Conservation (phyloP, 1,140 invertebrate species). For the Spodoptera frugiperda region DNA sequence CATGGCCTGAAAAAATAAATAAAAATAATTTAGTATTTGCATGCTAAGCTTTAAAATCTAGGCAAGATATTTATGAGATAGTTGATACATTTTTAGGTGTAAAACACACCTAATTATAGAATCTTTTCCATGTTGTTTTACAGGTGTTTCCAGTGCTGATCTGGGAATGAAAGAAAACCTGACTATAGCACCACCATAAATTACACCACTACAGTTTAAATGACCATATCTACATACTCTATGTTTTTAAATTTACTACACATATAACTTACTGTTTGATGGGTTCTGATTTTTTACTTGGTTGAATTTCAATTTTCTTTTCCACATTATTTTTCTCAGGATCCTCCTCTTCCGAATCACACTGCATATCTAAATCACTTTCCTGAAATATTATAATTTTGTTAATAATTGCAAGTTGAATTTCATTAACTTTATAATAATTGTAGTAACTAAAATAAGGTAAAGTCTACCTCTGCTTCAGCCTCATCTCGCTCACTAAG, state of each 20-base stretch:
- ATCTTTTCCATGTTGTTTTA: slow-evolving; percentile 19
- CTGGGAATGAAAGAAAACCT: slow-evolving; percentile 11
- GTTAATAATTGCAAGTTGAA: slow-evolving; percentile 35
- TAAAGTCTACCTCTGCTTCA: slow-evolving; percentile 89
- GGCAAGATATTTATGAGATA: background rate
- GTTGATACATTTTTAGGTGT: background rate
- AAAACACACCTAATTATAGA: slow-evolving; percentile 29
- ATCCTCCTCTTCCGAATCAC: slow-evolving; percentile 89
- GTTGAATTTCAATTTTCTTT: slow-evolving; percentile 73
- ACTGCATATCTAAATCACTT: slow-evolving; percentile 85
- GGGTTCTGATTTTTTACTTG: slow-evolving; percentile 75
- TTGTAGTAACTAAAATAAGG: background rate
- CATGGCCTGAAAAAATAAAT: slow-evolving; percentile 89
- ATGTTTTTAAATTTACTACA: background rate
- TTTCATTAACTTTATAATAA: too few relatives aligned
- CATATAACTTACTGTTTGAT: slow-evolving; percentile 87
- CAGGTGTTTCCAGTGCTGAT: slow-evolving; percentile 20
- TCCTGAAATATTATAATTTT: slow-evolving; percentile 72
- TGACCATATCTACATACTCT: background rate
- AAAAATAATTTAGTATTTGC: background rate
- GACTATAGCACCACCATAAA: background rate
- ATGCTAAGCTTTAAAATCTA: background rate
- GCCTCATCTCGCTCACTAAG: slow-evolving; percentile 93
- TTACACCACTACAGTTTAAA: background rate
- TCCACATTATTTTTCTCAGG: slow-evolving; percentile 78